Conservation (phyloP, 2,797 vertebrate species). For the Enteromius afrohamiltoni region DNA sequence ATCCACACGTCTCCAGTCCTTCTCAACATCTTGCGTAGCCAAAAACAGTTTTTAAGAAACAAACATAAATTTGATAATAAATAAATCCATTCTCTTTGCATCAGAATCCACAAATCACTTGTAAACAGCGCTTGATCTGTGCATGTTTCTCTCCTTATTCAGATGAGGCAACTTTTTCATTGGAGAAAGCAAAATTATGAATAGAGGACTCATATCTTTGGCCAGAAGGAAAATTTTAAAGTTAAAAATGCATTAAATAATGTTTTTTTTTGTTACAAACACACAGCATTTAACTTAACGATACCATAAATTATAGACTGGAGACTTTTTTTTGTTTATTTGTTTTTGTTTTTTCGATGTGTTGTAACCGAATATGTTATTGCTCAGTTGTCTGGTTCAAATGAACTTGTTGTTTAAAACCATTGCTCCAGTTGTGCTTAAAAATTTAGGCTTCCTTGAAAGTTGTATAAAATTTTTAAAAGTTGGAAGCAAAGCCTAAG, state of each 20-base stretch:
- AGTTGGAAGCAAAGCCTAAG: not conserved
- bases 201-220: too few species aligned
- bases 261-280: not conserved
- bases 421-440: not conserved
- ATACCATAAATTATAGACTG: not conserved
- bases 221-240: too few species aligned
- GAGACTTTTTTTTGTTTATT: not conserved
- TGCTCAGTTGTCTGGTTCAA: not conserved
- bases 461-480: not conserved
- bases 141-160: too few species aligned
- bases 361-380: not conserved
- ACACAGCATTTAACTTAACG: not conserved
- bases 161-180: too few species aligned
- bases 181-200: too few species aligned
- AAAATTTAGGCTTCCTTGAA: not conserved
- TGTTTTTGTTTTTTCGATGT: too few species aligned
- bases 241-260: too few species aligned
- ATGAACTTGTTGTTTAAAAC: not conserved
- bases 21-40: not conserved
- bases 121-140: too few species aligned
- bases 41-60: not conserved
- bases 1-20: not conserved
- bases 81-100: too few species aligned
- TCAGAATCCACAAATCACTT: too few species aligned
- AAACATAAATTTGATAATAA: too few species aligned